phyloP scores from a whole-genome alignment of 2,113 vertebrate genomes.

The Microtus ochrogaster region DNA sequence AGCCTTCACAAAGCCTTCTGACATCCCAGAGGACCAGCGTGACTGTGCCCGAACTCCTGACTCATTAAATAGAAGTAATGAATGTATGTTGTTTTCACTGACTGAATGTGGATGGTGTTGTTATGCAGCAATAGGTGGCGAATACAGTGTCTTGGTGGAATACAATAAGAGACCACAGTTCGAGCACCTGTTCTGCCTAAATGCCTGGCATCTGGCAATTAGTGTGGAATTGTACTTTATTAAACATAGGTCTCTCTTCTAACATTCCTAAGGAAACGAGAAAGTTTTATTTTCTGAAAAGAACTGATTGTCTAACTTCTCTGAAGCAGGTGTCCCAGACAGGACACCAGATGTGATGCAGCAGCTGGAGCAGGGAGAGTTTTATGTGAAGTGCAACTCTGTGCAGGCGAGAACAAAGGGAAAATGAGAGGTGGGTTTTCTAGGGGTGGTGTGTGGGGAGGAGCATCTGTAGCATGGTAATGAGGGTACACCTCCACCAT shows the following conservation, averaged over 20 bases:
- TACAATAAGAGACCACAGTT: slow-evolving; percentile 54
- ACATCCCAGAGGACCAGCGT: neutral
- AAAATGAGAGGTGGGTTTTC: slow-evolving; percentile 18
- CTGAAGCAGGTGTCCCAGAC: slow-evolving; percentile 71
- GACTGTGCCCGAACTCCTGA: neutral
- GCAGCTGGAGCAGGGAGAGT: slow-evolving; percentile 64
- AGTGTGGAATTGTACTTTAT: slow-evolving; percentile 75
- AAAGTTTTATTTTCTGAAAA: slow-evolving; percentile 74
- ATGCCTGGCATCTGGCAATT: slow-evolving; percentile 75
- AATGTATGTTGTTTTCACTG: slow-evolving; percentile 43
- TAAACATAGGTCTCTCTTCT: slow-evolving; percentile 57
- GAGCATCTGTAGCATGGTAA: neutral
- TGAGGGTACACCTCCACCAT: neutral
- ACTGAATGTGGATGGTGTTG: slow-evolving; percentile 44
- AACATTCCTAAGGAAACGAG: slow-evolving; percentile 64
- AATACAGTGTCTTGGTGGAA: slow-evolving; percentile 64
- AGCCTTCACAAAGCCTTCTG: neutral
- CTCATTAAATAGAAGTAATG: neutral
- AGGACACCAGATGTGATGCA: slow-evolving; percentile 62
- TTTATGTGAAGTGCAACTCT: slow-evolving; percentile 29
- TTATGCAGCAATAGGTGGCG: slow-evolving; percentile 66
- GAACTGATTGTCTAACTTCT: slow-evolving; percentile 71
- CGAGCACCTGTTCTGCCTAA: slow-evolving; percentile 55
- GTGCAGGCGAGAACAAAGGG: slow-evolving; percentile 56
- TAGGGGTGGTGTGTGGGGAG: neutral